Conservation (phyloP, 1,140 invertebrate genomes). For the Papilio polytes region DNA sequence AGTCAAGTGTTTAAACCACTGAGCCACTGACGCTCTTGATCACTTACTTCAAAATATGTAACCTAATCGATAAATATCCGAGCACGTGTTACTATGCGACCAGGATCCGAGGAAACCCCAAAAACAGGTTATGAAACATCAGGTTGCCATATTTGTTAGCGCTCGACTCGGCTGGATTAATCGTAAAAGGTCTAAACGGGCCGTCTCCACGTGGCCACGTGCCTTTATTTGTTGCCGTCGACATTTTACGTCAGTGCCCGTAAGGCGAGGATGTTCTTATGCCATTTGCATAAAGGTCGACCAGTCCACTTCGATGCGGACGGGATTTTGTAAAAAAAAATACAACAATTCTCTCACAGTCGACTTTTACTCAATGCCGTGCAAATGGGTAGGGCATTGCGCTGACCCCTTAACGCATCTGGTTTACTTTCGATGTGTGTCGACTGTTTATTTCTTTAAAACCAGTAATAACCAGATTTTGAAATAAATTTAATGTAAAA, state of each 20-base stretch:
- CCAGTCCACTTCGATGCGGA: constrained; percentile 51
- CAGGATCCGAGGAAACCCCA: constrained; percentile 76
- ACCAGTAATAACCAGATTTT: not conserved
- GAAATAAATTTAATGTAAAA: not conserved
- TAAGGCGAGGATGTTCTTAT: constrained; percentile 64
- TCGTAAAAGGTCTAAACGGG: constrained; percentile 81
- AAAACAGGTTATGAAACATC: constrained; percentile 82
- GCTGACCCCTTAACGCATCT: constrained; percentile 10
- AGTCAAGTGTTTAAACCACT: no score
- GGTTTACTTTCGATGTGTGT: not conserved
- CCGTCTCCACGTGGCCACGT: constrained; percentile 78
- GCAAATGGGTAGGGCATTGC: constrained; percentile 23
- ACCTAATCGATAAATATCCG: constrained; percentile 23
- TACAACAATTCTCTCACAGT: constrained; percentile 20
- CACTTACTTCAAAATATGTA: not conserved
- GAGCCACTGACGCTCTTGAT: no score
- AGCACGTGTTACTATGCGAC: constrained; percentile 59
- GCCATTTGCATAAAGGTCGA: constrained; percentile 62
- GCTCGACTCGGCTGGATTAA: constrained; percentile 80
- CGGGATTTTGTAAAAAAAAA: constrained; percentile 38
- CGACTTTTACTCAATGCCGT: constrained; percentile 33
- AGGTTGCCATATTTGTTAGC: constrained; percentile 79
- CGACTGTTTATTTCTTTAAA: not conserved
- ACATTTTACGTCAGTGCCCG: constrained; percentile 66
- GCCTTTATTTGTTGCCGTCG: constrained; percentile 62